Base-by-base conservation (phyloP, 2,797 vertebrate genomes). In the Sebastes glaucus region DNA sequence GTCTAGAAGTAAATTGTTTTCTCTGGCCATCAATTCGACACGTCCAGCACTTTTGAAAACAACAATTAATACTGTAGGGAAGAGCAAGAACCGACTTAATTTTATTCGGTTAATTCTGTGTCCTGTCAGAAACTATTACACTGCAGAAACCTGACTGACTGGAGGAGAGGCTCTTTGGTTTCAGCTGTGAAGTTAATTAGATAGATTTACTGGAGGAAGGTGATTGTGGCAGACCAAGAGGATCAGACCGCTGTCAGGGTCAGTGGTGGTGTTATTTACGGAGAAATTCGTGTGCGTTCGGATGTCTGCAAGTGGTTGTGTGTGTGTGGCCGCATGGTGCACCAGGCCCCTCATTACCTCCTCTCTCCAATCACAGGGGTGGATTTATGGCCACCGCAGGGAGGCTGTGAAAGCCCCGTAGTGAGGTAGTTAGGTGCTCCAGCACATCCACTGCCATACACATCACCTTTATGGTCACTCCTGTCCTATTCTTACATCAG, bases 141-240 rank as follows among this genome's bases (percentile, higher is more conserved):
- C 65, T 22, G 80, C 71, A 42, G 71, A 63, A 71, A 69, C 56
- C 33, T 55, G 85, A 88, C 28, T 77, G 90, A 86, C 89, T 80
- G 53, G 66, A 82, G 22, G 55, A 80, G 76, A 86, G 61, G 66
- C 80, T 82, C 74, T 63, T 81, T 2, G 77, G 81, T 87, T 88
- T 87, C 74, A 20, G 81, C 84, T 23, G 82, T n/a, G 11, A 85
- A 90, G 91, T 87, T 93, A 93, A 94, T 93, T 90, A 87, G 89
- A 91, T 81, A 78, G 91, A 93, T 93, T 92, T 92, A 91, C 82
- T 90, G 84, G 71, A 59, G 76, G 90, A 86, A 83, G 91, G 93
- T 88, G 92, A 90, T 91, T 79, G 88, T 75, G 85, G 88, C 86
- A 74, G 86, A 78, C 71, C 77, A 2, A 86, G 71, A 91, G 83